A percentile compares a stretch with the other conserved stretches of the same genome.
Evolutionary conservation across 2,888 invertebrate species (phyloP).

Genomic region (Gonocerus acuteangulatus): DNA sequence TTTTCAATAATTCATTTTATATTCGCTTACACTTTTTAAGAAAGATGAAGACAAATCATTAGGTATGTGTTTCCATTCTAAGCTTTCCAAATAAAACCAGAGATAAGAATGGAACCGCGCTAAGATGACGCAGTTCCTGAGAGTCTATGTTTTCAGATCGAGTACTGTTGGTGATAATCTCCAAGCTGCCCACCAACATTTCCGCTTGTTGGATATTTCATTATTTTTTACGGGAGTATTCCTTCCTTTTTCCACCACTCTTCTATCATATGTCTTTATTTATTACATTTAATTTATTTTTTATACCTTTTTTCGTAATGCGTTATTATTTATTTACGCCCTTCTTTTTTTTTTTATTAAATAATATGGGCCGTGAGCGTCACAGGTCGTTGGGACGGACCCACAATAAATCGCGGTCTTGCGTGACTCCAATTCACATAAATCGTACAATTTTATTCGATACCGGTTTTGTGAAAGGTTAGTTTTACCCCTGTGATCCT

Average conservation of each 20-base stretch:
- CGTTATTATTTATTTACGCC: background rate
- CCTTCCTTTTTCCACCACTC: background rate
- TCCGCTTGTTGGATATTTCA: background rate
- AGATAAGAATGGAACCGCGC: too few relatives aligned
- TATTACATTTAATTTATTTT: background rate
- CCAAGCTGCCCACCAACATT: too few relatives aligned
- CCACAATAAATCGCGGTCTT: constrained; percentile 12
- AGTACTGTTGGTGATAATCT: too few relatives aligned
- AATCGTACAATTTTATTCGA: constrained; percentile 25
- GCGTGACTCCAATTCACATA: constrained; percentile 27
- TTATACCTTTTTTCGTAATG: background rate
- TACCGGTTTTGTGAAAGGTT: constrained; percentile 25
- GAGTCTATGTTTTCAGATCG: too few relatives aligned
- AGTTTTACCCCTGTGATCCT: constrained; percentile 7
- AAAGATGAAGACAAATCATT: too few relatives aligned
- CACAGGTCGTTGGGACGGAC: constrained; percentile 14
- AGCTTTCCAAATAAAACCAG: too few relatives aligned
- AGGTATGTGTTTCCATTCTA: too few relatives aligned
- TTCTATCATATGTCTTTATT: background rate
- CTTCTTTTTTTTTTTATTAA: background rate
- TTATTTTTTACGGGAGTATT: background rate
- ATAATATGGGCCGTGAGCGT: background rate
- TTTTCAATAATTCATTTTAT: too few relatives aligned
- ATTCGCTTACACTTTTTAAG: too few relatives aligned
- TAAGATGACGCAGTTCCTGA: too few relatives aligned